Conservation (phyloP, 2,113 vertebrate species). For the Prinia subflava region DNA sequence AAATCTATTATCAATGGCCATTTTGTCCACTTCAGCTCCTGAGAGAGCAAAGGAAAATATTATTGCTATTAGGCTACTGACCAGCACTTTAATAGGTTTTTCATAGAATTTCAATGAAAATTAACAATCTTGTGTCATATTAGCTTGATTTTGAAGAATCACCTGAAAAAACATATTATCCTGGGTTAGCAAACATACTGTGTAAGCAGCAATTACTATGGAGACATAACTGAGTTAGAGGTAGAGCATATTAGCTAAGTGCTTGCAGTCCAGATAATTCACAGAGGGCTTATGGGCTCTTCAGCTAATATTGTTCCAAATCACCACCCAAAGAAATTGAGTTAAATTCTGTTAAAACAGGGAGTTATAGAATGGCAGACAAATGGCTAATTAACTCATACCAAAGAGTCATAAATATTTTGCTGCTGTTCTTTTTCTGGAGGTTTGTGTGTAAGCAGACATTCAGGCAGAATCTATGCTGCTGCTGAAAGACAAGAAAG, state of each 20-base stretch:
- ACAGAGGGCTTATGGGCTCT: background rate
- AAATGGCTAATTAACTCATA: background rate
- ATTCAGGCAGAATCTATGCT: background rate
- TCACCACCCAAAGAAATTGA: background rate
- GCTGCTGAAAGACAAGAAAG: background rate
- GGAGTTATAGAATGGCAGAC: background rate
- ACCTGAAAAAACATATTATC: background rate
- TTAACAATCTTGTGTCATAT: background rate
- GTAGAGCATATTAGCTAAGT: background rate
- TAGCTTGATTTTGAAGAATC: constrained; percentile 1
- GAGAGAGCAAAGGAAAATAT: background rate
- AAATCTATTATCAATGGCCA: background rate
- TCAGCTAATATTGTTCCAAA: background rate
- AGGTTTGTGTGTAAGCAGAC: background rate
- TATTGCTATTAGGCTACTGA: background rate
- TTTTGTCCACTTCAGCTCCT: background rate
- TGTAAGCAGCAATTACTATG: background rate
- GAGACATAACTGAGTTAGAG: background rate
- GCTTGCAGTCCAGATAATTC: background rate
- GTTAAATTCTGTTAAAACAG: background rate
- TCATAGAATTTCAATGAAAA: background rate
- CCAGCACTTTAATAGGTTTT: background rate
- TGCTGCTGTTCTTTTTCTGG: background rate
- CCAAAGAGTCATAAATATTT: background rate
- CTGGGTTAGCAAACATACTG: background rate